Conservation (phyloP, 2,113 vertebrate genomes). For the Eleginops maclovinus region DNA sequence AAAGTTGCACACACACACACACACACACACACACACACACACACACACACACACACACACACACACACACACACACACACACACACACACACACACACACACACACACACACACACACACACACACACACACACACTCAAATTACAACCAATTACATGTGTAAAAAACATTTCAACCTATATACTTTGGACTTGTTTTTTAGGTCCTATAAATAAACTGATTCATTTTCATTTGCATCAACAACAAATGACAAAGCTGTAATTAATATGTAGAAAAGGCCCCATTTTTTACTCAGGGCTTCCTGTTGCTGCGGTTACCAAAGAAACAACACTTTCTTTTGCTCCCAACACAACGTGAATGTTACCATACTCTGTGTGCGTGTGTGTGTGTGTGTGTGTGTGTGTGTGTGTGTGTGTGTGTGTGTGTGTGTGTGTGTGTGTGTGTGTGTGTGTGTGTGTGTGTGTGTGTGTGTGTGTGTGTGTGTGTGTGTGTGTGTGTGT, state of each 20-base stretch:
- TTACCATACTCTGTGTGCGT: too few species aligned
- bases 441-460: too few species aligned
- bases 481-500: conserved; percentile 1
- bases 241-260: conserved; percentile 36
- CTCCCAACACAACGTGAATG: not conserved
- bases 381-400: not conserved
- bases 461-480: not conserved
- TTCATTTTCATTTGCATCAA: too few species aligned
- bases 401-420: not conserved
- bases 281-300: conserved; percentile 10
- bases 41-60: not conserved
- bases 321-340: not conserved
- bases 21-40: not conserved
- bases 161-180: too few species aligned
- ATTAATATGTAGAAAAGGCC: conserved; percentile 30
- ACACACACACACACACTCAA: not conserved
- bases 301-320: conserved; percentile 14
- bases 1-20: not conserved
- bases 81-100: not conserved
- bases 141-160: too few species aligned
- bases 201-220: too few species aligned
- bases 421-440: not conserved
- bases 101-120: not conserved
- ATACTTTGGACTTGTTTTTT: too few species aligned
- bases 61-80: not conserved